These are phyloP conservation scores for Shargacucullia verbasci DNA, from an alignment of 2,888 invertebrate species.

Conservation along the genomic window DNA sequence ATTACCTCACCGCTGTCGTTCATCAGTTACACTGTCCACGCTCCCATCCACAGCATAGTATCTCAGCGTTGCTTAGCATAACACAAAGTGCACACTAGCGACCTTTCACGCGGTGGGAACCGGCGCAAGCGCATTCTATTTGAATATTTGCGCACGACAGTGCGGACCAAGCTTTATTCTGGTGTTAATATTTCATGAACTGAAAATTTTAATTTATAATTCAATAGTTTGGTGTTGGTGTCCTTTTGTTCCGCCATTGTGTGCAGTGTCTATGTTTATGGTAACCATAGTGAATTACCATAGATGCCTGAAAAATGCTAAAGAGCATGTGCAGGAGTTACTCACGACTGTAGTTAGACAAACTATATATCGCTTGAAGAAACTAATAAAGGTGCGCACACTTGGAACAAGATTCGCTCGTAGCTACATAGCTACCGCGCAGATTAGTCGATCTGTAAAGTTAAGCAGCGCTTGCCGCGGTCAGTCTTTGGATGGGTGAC, in stretches of 20 bases:
- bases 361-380: too few relatives aligned
- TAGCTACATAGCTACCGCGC: too few relatives aligned
- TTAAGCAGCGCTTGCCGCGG: too few relatives aligned
- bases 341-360: too few relatives aligned
- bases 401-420: too few relatives aligned
- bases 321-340: neutral
- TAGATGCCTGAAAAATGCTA: constrained; percentile 27
- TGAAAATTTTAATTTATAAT: constrained; percentile 77
- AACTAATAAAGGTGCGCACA: too few relatives aligned
- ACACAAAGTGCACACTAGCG: constrained; percentile 74
- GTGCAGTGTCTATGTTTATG: constrained; percentile 33
- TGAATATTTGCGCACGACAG: constrained; percentile 71
- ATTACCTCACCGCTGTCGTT: constrained; percentile 46
- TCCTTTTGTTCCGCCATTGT: constrained; percentile 47
- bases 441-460: too few relatives aligned
- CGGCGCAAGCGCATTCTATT: constrained; percentile 75
- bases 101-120: constrained; percentile 72
- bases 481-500: too few relatives aligned
- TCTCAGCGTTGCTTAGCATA: constrained; percentile 73
- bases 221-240: constrained; percentile 60
- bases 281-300: constrained; percentile 22
- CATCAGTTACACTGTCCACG: constrained; percentile 49
- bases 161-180: constrained; percentile 68
- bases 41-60: constrained; percentile 64
- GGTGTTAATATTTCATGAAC: constrained; percentile 83